phyloP scores from a whole-genome alignment of 2,113 vertebrate species.

The Mesembrinibis cayennensis region DNA sequence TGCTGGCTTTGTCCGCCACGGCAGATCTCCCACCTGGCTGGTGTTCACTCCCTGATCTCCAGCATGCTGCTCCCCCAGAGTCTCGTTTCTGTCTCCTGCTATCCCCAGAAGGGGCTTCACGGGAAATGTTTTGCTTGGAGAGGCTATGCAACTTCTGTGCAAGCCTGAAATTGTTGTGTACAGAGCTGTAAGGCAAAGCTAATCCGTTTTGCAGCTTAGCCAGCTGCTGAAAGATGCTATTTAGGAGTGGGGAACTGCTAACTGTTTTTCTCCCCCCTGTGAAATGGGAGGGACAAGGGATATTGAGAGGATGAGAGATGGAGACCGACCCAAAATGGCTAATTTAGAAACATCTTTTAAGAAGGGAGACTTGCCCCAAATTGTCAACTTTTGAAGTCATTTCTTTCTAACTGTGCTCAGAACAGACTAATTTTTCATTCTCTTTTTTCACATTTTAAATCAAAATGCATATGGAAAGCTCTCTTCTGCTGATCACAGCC shows the following conservation, averaged over 20 bases:
- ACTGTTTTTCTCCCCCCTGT: neutral
- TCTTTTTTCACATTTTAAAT: neutral
- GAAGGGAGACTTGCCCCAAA: neutral
- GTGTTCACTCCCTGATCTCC: neutral
- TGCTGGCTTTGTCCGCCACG: neutral
- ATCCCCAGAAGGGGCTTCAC: neutral
- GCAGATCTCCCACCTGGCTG: neutral
- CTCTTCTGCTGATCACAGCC: neutral
- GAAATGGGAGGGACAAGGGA: neutral
- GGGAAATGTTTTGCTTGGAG: neutral
- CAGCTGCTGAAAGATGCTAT: neutral
- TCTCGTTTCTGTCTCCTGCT: neutral
- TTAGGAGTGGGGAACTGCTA: neutral
- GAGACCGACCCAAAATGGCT: neutral
- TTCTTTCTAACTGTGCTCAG: neutral
- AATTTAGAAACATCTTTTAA: neutral
- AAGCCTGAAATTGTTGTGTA: neutral
- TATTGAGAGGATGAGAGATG: neutral
- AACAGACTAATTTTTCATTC: neutral
- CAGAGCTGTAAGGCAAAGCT: conserved; percentile 22
- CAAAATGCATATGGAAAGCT: accelerated
- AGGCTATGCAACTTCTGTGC: neutral
- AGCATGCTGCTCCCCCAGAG: neutral
- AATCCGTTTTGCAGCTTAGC: conserved; percentile 6
- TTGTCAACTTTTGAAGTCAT: neutral